Base-by-base conservation (phyloP, 1,140 invertebrate genomes). In the Meloidogyne floridensis region DNA sequence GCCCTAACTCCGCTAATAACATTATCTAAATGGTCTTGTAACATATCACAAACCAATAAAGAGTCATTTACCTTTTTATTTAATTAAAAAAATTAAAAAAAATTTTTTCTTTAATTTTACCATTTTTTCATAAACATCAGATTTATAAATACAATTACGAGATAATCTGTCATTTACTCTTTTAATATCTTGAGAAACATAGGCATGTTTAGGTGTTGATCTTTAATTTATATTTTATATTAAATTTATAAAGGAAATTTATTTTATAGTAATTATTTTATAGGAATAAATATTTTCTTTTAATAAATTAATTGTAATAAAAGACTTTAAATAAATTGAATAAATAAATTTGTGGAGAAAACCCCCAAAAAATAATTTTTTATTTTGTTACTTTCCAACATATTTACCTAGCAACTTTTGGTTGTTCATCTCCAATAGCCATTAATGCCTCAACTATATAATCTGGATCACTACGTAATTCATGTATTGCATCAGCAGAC, bases 101-200 rank as follows among this genome's bases (percentile, higher is more conserved):
- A 32, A 43, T 15, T 59, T 6, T 43, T 15, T 9, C 32, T 11
- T 13, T n/a, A 32, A 32, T 5, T 32, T 32, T 11, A 86, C 70
- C 85, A 86, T 86, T 83, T 81, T 79, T 10, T 87, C 85, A 80
- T 86, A 86, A 65, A 86, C 80, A 77, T 87, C 86, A 47, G 83
- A 74, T 51, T 85, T 80, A 47, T 80, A 86, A 53, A 86, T 18
- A 75, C 85, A 86, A 73, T 86, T 75, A 42, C 77, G 32, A 10
- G 75, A 53, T 56, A 69, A 81, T 9, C 85, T 80, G 65, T 87
- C 72, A 53, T 79, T 56, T 32, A 76, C 53, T 53, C 74, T 83
- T 20, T 79, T 65, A 7, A 71, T 70, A 43, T 87, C 80, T n/a
- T 76, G 18, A 47, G 43, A 15, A 42, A 86, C 15, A 71, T 71